Evolutionary conservation across 1,140 invertebrate species (phyloP).

Genomic region (Diabrotica undecimpunctata): DNA sequence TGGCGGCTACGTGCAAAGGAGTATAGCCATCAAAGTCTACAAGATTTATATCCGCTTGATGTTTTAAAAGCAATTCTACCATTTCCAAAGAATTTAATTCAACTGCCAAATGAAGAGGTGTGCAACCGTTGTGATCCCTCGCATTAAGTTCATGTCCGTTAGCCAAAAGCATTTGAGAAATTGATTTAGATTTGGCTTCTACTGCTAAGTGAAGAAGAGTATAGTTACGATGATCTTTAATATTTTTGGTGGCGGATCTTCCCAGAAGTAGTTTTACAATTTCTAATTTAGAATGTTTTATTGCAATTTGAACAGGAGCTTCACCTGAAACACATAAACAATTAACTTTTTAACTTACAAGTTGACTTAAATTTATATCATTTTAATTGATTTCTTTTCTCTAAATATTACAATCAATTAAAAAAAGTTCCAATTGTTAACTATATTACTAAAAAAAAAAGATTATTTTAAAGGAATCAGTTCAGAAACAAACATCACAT

Average conservation of each 20-base stretch:
- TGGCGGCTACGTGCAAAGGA: slow-evolving; percentile 30
- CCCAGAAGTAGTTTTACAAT: slow-evolving; percentile 21
- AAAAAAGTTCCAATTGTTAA: no score
- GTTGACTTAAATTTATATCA: neutral
- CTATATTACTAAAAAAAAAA: no score
- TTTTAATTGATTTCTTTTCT: neutral
- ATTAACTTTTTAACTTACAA: neutral
- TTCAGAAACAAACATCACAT: no score
- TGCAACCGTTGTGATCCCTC: slow-evolving; percentile 22
- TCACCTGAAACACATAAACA: slow-evolving; percentile 7
- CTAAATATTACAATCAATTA: neutral
- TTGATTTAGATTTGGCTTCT: slow-evolving; percentile 13
- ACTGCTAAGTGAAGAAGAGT: slow-evolving; percentile 28
- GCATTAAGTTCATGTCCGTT: slow-evolving; percentile 20
- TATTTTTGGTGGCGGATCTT: slow-evolving; percentile 2
- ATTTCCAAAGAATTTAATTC: slow-evolving; percentile 19
- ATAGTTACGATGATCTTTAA: slow-evolving; percentile 9
- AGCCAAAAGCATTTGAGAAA: slow-evolving; percentile 21
- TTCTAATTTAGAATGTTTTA: slow-evolving; percentile 6
- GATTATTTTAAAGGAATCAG: no score
- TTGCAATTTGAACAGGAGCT: slow-evolving; percentile 22
- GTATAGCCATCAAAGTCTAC: slow-evolving; percentile 31
- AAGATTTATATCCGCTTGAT: slow-evolving; percentile 27
- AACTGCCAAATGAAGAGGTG: slow-evolving; percentile 30
- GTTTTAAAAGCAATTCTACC: slow-evolving; percentile 23